phyloP scores from a whole-genome alignment of 1,140 invertebrate genomes.

The Pseudomyrmex dendroicus region DNA sequence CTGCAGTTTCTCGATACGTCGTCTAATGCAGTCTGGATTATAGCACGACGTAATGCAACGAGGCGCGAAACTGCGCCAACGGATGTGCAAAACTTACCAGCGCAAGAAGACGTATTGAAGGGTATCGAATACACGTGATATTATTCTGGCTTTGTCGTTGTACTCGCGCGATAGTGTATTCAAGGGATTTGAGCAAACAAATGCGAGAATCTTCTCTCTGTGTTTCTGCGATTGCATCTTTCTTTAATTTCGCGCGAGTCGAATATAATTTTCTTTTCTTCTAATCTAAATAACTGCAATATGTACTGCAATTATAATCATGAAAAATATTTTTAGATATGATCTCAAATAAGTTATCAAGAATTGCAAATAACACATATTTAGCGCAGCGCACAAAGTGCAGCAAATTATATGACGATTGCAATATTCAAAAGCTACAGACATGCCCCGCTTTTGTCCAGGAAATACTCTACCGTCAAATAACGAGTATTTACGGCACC shows the following conservation, averaged over 20 bases:
- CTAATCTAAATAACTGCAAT: neutral
- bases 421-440: conserved; percentile 42
- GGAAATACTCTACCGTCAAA: conserved; percentile 34
- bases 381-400: conserved; percentile 21
- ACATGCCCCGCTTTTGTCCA: neutral
- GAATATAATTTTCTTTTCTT: conserved; percentile 7
- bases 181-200: conserved; percentile 1
- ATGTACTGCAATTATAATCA: neutral
- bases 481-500: conserved; percentile 12
- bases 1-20: neutral
- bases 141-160: conserved; percentile 7
- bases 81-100: conserved; percentile 12
- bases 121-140: conserved; percentile 17
- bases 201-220: neutral
- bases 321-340: no score
- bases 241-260: neutral
- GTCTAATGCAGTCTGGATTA: conserved; percentile 38
- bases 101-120: conserved; percentile 19
- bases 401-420: conserved; percentile 16
- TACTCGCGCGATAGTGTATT: neutral
- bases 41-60: conserved; percentile 5
- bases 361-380: conserved; percentile 9
- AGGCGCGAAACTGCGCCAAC: conserved; percentile 34
- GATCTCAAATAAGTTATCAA: no score
- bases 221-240: neutral